These are phyloP conservation scores for Lottia scabra DNA, from an alignment of 2,888 invertebrate species.

Conservation along the genomic window DNA sequence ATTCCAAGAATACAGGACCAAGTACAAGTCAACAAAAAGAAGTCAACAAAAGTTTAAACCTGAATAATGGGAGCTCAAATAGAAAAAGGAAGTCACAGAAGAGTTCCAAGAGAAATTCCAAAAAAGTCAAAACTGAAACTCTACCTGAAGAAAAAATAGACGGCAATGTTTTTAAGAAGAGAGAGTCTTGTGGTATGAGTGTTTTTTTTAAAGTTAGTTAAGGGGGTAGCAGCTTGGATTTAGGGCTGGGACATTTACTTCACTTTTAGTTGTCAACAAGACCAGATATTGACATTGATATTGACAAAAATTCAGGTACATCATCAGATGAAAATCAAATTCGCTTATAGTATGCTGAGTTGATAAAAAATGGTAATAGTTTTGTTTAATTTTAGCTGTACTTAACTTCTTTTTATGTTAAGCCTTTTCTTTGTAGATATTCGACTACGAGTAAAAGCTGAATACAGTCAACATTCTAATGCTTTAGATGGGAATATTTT, in stretches of 20 bases:
- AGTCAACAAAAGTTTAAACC: too few species aligned
- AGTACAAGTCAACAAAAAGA: too few species aligned
- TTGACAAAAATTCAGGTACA: too few species aligned
- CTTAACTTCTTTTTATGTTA: background rate
- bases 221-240: too few species aligned
- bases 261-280: too few species aligned
- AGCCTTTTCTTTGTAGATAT: slow-evolving; percentile 48
- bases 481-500: slow-evolving; percentile 56
- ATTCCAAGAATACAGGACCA: too few species aligned
- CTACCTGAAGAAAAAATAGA: background rate
- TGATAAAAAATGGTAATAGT: too few species aligned
- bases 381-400: too few species aligned
- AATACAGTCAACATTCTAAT: slow-evolving; percentile 56
- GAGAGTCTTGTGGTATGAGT: slow-evolving; percentile 45
- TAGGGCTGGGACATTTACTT: too few species aligned
- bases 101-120: background rate
- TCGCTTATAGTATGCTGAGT: too few species aligned
- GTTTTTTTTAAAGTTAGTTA: background rate
- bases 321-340: too few species aligned
- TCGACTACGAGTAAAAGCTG: slow-evolving; percentile 59
- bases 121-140: background rate
- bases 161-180: slow-evolving; percentile 32
- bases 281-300: too few species aligned
- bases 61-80: background rate
- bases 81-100: background rate